These are phyloP conservation scores for Dasyurus viverrinus DNA, from an alignment of 2,113 vertebrate species.

Conservation along the genomic window DNA sequence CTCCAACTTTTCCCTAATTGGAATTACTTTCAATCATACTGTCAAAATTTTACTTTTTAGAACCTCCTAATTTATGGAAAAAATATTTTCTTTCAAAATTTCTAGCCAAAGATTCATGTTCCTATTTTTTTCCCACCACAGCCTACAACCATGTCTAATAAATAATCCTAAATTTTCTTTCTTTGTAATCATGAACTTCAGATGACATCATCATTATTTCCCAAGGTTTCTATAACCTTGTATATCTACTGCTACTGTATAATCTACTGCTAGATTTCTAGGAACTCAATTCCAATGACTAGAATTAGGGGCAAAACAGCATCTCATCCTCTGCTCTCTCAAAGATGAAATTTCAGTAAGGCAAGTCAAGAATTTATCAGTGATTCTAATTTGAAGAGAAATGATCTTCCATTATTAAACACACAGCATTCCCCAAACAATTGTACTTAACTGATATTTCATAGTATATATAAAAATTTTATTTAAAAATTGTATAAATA, in stretches of 20 bases:
- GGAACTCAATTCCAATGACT: background rate
- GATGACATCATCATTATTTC: background rate
- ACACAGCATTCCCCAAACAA: background rate
- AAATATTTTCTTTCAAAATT: background rate
- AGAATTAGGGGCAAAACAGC: background rate
- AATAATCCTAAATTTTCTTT: background rate
- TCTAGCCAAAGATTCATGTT: background rate
- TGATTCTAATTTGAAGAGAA: background rate
- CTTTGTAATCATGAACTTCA: background rate
- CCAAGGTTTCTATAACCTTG: background rate
- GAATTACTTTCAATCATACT: background rate
- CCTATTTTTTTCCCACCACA: background rate
- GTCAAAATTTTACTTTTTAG: background rate
- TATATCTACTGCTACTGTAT: too few relatives aligned
- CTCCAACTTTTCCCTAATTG: background rate
- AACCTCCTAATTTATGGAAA: background rate
- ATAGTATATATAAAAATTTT: background rate
- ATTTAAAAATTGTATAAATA: background rate
- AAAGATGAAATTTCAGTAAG: background rate
- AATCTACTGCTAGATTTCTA: background rate
- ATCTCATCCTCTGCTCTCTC: background rate
- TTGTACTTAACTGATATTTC: background rate
- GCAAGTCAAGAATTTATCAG: background rate
- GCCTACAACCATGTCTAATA: background rate
- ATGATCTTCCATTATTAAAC: background rate